Evolutionary conservation across 92 coral and sea anemone species (phyloP).

Genomic region (Porites evermanni): DNA sequence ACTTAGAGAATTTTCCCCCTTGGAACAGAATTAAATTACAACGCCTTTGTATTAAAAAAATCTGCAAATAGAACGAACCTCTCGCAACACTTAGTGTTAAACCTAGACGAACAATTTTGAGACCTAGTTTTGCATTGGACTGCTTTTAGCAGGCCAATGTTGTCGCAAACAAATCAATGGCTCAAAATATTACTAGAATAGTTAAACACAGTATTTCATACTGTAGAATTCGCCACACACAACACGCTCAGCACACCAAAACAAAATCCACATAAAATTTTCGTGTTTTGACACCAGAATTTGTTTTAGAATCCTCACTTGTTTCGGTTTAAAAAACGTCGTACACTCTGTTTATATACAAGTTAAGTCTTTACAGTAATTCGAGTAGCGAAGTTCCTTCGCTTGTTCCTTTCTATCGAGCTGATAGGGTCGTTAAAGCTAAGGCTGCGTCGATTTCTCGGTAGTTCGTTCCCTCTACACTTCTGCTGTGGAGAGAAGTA

Average conservation of each 20-base stretch:
- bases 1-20: neutral
- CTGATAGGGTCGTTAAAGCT: conserved; percentile 84
- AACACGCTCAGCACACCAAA: conserved; percentile 21
- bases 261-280: conserved; percentile 12
- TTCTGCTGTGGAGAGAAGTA: conserved; percentile 47
- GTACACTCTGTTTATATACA: conserved; percentile 41
- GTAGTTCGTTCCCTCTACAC: conserved; percentile 72
- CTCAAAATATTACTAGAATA: neutral
- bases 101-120: conserved; percentile 31
- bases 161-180: conserved; percentile 16
- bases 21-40: conserved; percentile 41
- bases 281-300: conserved; percentile 33
- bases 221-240: conserved; percentile 3
- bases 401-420: conserved; percentile 56
- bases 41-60: conserved; percentile 39
- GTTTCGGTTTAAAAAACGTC: conserved; percentile 47
- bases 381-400: conserved; percentile 45
- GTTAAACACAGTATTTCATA: conserved; percentile 38
- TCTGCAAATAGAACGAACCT: conserved; percentile 20
- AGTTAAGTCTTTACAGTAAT: conserved; percentile 28
- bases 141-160: conserved; percentile 46
- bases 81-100: conserved; percentile 49
- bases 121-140: conserved; percentile 18
- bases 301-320: conserved; percentile 9
- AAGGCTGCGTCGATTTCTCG: conserved; percentile 90